Conservation (phyloP, 2,888 invertebrate genomes). For the Apoda limacodes region DNA sequence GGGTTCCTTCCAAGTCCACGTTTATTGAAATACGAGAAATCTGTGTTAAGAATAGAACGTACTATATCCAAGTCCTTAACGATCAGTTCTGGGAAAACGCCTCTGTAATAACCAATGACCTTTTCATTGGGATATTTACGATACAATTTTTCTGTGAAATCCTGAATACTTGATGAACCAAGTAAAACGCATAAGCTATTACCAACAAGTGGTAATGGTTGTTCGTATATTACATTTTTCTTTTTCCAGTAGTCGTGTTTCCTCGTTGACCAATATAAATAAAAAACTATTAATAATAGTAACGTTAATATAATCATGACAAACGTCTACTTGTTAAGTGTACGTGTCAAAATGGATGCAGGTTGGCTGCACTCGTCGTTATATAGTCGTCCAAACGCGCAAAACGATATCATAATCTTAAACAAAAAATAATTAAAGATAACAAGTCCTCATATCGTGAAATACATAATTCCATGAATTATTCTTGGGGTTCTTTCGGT, state of each 20-base stretch:
- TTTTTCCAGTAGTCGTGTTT: slow-evolving; percentile 40
- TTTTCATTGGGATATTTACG: slow-evolving; percentile 39
- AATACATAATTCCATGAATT: no score
- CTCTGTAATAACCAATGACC: slow-evolving; percentile 41
- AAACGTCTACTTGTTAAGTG: no score
- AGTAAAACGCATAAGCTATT: slow-evolving; percentile 30
- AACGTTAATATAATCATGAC: slow-evolving; percentile 18
- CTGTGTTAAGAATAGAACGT: slow-evolving; percentile 31
- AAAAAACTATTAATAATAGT: slow-evolving; percentile 22
- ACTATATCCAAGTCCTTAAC: slow-evolving; percentile 39
- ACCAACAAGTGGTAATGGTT: slow-evolving; percentile 37
- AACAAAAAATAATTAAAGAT: no score
- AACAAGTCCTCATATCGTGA: no score
- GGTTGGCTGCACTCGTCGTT: no score
- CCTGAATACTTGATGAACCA: slow-evolving; percentile 29
- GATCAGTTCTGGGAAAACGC: slow-evolving; percentile 35
- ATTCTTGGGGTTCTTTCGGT: no score
- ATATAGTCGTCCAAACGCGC: no score
- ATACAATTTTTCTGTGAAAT: slow-evolving; percentile 31
- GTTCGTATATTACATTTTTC: slow-evolving; percentile 37
- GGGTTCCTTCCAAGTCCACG: slow-evolving; percentile 32
- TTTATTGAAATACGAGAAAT: slow-evolving; percentile 36
- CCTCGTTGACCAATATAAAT: slow-evolving; percentile 31
- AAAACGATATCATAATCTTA: no score
- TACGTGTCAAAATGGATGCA: no score